Base-by-base conservation (phyloP, 1,140 invertebrate genomes). In the Pentalonia nigronervosa region DNA sequence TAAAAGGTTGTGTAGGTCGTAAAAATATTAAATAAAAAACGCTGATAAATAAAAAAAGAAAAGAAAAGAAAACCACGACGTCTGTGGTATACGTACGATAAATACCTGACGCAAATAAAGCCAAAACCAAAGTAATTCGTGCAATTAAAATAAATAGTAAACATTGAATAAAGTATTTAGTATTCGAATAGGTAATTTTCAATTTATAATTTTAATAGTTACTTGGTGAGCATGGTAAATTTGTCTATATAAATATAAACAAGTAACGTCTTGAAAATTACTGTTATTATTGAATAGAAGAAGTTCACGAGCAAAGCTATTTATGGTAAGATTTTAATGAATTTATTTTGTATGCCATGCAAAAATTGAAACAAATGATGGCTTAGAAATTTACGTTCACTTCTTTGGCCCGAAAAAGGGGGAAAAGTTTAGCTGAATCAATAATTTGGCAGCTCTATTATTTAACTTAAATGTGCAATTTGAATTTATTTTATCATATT, bases 121-220 rank as follows among this genome's bases (percentile, higher is more conserved):
- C 2, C 30, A n/a, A 76, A 76, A n/a, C 17, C 4, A 67, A n/a
- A n/a, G n/a, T 60, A 67, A 7, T 76, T 76, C 30, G 17, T 17
- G 60, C n/a, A n/a, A 76, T n/a, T n/a, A n/a, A n/a, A 76, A 76
- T n/a, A 76, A 76, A 76, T 76, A 34, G 60, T n/a, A 76, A 76
- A 34, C 14, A 76, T n/a, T n/a, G 9, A 0, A 76, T 17, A n/a
- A 76, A 0, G 7, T 34, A 76, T 17, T 7, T 14, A n/a, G 14
- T 7, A 20, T 76, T 76, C 30, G 30, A 76, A 76, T n/a, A 76
- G 30, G 30, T n/a, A 17, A 76, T 76, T 67, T 67, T 30, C 30
- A 67, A n/a, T 67, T 30, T 30, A 6, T 11, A 30, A 53, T 53
- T 67, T 67, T 30, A 76, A 76, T 76, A 76, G 21, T 67, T 76